Conservation (phyloP, 2,797 vertebrate genomes). For the Enteromius trimaculatus region DNA sequence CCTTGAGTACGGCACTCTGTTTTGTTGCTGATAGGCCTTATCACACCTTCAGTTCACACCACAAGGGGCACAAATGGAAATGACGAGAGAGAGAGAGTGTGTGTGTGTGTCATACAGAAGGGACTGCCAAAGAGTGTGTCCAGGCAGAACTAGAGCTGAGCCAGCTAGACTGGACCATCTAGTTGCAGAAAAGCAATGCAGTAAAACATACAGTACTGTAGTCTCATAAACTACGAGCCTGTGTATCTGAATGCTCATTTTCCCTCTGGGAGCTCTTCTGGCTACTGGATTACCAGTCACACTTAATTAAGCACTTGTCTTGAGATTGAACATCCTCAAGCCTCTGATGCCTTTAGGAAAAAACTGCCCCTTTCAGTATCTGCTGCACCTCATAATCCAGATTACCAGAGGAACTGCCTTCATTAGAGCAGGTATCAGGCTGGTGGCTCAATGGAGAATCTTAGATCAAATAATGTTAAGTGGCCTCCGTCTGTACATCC, state of each 20-base stretch:
- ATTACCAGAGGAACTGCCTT: conserved; percentile 51
- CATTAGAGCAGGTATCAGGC: conserved; percentile 17
- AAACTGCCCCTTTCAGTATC: conserved; percentile 23
- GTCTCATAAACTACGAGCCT: conserved; percentile 13
- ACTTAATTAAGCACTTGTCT: conserved; percentile 46
- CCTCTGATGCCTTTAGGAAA: conserved; percentile 37
- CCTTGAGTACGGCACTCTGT: conserved; percentile 28
- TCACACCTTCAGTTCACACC: conserved; percentile 53
- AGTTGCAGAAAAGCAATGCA: conserved; percentile 32
- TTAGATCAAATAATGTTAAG: conserved; percentile 57
- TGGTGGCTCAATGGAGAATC: conserved; percentile 1
- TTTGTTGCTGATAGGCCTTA: conserved; percentile 56
- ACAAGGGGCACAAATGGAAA: conserved; percentile 40
- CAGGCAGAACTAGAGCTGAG: conserved; percentile 41
- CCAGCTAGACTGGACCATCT: conserved; percentile 49
- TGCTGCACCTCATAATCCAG: conserved; percentile 49
- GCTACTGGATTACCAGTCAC: conserved; percentile 44
- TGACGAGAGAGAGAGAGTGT: neutral
- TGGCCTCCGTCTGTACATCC: conserved; percentile 51
- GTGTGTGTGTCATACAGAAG: neutral
- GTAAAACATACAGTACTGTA: neutral
- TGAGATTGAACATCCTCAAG: conserved; percentile 50
- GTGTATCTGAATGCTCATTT: conserved; percentile 29
- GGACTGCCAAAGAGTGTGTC: conserved; percentile 22
- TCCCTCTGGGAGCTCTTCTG: conserved; percentile 32